These are phyloP conservation scores for Drosophila algonquin DNA, from an alignment of 2,888 invertebrate genomes.

Conservation along the genomic window DNA sequence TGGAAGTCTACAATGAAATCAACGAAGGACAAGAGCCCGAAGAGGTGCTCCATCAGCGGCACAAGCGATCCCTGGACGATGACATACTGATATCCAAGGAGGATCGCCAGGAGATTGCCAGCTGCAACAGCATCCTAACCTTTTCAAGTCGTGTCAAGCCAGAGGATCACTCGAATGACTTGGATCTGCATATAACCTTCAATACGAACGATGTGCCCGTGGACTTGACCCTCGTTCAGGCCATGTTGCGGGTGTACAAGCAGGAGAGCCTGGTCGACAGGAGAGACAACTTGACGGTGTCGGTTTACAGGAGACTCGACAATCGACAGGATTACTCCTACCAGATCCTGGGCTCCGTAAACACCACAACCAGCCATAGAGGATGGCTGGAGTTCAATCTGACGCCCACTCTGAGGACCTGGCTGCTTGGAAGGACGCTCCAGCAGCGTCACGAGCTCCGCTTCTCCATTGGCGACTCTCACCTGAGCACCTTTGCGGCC, in stretches of 20 bases:
- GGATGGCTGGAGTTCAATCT: slow-evolving; percentile 95
- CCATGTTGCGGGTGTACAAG: slow-evolving; percentile 93
- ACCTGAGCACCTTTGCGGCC: slow-evolving; percentile 88
- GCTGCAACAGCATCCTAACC: slow-evolving; percentile 96
- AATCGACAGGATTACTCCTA: slow-evolving; percentile 83
- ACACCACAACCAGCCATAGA: slow-evolving; percentile 88
- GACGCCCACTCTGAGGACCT: slow-evolving; percentile 89
- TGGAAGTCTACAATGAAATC: slow-evolving; percentile 93
- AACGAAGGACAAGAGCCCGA: slow-evolving; percentile 83
- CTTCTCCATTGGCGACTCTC: slow-evolving; percentile 79
- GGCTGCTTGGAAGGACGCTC: slow-evolving; percentile 86
- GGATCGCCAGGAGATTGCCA: slow-evolving; percentile 92
- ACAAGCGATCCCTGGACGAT: slow-evolving; percentile 66
- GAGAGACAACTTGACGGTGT: slow-evolving; percentile 65
- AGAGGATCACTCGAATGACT: slow-evolving; percentile 1
- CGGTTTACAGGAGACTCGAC: slow-evolving; percentile 66
- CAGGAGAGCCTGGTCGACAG: slow-evolving; percentile 52
- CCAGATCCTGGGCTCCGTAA: slow-evolving; percentile 89
- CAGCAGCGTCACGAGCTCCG: slow-evolving; percentile 66
- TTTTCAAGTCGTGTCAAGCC: slow-evolving; percentile 87
- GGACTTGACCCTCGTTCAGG: slow-evolving; percentile 90
- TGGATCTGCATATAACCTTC: slow-evolving; percentile 88
- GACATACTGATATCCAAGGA: slow-evolving; percentile 87
- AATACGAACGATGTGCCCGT: slow-evolving; percentile 94
- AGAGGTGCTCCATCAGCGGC: slow-evolving; percentile 68